A percentile compares a stretch with the other conserved stretches of the same genome.
Evolutionary conservation across 2,888 invertebrate genomes (phyloP).

Genomic region (Phengaris alcon): DNA sequence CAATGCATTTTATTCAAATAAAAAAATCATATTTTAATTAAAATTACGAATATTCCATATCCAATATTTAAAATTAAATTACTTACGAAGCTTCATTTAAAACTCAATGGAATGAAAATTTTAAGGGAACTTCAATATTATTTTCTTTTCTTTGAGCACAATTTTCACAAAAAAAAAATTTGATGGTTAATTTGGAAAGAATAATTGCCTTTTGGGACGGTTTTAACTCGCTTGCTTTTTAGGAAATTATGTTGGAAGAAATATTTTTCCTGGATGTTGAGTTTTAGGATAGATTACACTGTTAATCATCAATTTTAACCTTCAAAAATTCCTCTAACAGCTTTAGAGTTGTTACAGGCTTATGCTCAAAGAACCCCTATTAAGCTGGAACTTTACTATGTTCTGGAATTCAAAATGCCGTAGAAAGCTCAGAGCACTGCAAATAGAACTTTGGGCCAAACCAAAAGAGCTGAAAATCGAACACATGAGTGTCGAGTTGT

Average conservation of each 20-base stretch:
- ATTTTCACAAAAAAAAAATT: slow-evolving; percentile 9
- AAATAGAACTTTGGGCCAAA: too few relatives aligned
- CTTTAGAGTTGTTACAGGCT: too few relatives aligned
- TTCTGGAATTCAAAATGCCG: too few relatives aligned
- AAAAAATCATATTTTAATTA: neutral
- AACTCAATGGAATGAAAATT: neutral
- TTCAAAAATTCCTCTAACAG: too few relatives aligned
- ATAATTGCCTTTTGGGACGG: slow-evolving; percentile 13
- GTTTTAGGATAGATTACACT: neutral
- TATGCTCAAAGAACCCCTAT: too few relatives aligned
- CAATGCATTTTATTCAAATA: neutral
- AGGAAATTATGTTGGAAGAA: neutral
- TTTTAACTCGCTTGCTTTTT: slow-evolving; percentile 12
- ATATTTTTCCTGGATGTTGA: slow-evolving; percentile 5
- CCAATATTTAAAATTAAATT: neutral
- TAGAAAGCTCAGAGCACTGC: too few relatives aligned
- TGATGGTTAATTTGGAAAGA: slow-evolving; percentile 17
- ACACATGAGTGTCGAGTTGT: too few relatives aligned
- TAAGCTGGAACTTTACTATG: too few relatives aligned
- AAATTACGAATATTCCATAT: neutral
- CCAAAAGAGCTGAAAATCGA: too few relatives aligned
- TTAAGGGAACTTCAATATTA: neutral
- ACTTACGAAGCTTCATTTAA: neutral
- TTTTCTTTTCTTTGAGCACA: slow-evolving; percentile 15
- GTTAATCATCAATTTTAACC: neutral